Conservation (phyloP, 2,888 invertebrate species). For the Pocota personata region DNA sequence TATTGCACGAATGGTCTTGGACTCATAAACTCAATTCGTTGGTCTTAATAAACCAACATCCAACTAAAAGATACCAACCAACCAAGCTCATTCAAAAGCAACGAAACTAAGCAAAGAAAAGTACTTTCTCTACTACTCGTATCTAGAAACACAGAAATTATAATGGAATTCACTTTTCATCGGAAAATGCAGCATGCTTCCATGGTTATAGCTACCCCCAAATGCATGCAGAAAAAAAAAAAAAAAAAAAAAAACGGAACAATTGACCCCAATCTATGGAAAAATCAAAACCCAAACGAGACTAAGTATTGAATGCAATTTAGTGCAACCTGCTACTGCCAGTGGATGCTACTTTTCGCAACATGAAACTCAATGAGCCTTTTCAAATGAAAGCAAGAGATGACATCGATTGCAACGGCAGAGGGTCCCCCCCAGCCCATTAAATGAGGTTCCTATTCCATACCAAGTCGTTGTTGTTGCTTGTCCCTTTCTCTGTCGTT, state of each 20-base stretch:
- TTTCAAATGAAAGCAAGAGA: constrained; percentile 37
- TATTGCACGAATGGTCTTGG: constrained; percentile 69
- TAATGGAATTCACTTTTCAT: constrained; percentile 66
- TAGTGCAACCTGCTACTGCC: constrained; percentile 35
- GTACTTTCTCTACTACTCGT: constrained; percentile 37
- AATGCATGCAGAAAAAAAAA: neutral
- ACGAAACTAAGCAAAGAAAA: neutral
- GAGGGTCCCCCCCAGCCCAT: constrained; percentile 42
- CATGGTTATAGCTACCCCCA: neutral
- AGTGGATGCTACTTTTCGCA: neutral
- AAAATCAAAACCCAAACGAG: constrained; percentile 68
- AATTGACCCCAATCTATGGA: constrained; percentile 63
- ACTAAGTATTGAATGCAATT: constrained; percentile 60
- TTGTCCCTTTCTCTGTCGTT: constrained; percentile 42
- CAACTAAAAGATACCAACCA: constrained; percentile 6
- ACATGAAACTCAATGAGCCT: neutral
- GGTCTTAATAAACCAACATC: constrained; percentile 20
- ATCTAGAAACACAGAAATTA: constrained; percentile 29
- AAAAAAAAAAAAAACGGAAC: constrained; percentile 18
- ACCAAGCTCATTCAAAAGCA: constrained; percentile 1
- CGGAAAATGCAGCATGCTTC: neutral
- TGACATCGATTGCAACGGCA: constrained; percentile 55
- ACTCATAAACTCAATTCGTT: constrained; percentile 61
- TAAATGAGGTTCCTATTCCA: constrained; percentile 23
- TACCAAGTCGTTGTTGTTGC: constrained; percentile 1